These are phyloP conservation scores for Pantelozetes paolii DNA, from an alignment of 2,888 invertebrate genomes.

Conservation along the genomic window DNA sequence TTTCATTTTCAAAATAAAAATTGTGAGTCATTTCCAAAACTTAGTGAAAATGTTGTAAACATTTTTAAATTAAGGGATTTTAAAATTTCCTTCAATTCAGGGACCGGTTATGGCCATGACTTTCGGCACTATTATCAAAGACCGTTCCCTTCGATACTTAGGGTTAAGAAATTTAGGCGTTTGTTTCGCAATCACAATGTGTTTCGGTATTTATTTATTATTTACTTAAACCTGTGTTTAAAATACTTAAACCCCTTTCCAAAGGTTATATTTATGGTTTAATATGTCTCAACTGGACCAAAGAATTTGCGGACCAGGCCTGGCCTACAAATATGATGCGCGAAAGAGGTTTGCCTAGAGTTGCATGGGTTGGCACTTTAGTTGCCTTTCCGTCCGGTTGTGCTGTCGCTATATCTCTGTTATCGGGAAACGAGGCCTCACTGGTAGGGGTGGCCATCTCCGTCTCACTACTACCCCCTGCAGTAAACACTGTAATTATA, in stretches of 20 bases:
- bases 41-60: too few relatives aligned
- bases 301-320: slow-evolving; percentile 58
- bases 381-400: slow-evolving; percentile 74
- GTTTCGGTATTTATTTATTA: slow-evolving; percentile 56
- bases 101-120: slow-evolving; percentile 72
- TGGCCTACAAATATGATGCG: slow-evolving; percentile 67
- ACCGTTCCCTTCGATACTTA: slow-evolving; percentile 61
- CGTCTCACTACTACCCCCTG: slow-evolving; percentile 71
- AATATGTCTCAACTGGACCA: slow-evolving; percentile 57
- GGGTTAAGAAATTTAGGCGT: slow-evolving; percentile 65
- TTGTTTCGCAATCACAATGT: slow-evolving; percentile 63
- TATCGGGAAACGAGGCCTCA: slow-evolving; percentile 73
- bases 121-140: slow-evolving; percentile 66
- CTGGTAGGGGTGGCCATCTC: slow-evolving; percentile 77
- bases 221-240: too few relatives aligned
- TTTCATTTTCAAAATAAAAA: not conserved
- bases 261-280: slow-evolving; percentile 64
- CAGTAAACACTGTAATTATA: slow-evolving; percentile 66
- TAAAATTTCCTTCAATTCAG: slow-evolving; percentile 53
- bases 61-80: too few relatives aligned
- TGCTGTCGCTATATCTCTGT: slow-evolving; percentile 68
- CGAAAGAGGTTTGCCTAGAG: slow-evolving; percentile 63
- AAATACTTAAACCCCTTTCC: not conserved
- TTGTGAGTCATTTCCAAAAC: not conserved
- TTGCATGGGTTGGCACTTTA: slow-evolving; percentile 65